These are phyloP conservation scores for Sylvilagus bachmani DNA, from an alignment of 2,113 vertebrate genomes.

Conservation along the genomic window DNA sequence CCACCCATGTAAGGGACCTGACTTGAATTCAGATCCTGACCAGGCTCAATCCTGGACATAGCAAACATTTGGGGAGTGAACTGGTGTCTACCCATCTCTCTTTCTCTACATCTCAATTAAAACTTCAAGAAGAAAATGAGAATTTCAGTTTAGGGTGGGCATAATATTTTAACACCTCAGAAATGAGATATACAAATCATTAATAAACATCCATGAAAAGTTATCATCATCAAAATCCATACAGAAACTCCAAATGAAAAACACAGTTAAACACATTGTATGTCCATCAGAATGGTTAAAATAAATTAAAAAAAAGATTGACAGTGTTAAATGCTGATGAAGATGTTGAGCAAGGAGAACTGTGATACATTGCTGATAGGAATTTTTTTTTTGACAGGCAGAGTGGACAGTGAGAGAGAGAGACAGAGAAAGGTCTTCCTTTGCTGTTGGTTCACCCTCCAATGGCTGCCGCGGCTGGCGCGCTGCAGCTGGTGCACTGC, in stretches of 20 bases:
- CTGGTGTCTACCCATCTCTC: too few species aligned
- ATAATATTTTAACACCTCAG: neutral
- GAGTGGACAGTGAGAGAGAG: too few species aligned
- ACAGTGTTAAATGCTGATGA: neutral
- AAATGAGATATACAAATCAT: neutral
- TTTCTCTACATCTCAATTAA: too few species aligned
- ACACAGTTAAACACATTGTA: neutral
- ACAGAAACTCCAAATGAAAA: neutral
- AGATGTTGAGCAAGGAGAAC: neutral
- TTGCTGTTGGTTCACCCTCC: too few species aligned
- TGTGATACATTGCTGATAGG: neutral
- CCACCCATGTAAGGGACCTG: too few species aligned
- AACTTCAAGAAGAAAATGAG: neutral
- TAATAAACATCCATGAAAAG: neutral
- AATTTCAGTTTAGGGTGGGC: neutral
- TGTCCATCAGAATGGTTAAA: neutral
- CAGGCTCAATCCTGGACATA: too few species aligned
- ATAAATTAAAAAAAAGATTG: neutral
- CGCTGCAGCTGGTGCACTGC: too few species aligned
- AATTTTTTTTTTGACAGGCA: too few species aligned
- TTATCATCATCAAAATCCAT: neutral
- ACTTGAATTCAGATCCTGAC: too few species aligned
- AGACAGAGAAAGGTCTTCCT: too few species aligned
- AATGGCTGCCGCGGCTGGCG: too few species aligned
- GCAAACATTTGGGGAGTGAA: too few species aligned